These are phyloP conservation scores for Monomorium pharaonis DNA, from an alignment of 1,140 invertebrate genomes.

Conservation along the genomic window DNA sequence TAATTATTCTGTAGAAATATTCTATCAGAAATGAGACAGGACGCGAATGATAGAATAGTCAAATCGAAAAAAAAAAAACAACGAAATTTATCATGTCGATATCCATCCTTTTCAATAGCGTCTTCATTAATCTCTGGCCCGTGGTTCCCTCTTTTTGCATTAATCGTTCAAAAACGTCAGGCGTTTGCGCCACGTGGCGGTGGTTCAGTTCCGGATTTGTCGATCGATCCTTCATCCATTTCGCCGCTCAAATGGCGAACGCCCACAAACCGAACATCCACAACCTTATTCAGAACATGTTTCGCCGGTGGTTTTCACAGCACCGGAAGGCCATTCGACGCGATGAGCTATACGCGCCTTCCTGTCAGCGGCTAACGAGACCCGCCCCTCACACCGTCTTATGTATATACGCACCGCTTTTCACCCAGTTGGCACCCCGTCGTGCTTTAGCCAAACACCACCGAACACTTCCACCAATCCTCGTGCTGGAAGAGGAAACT, in stretches of 20 bases:
- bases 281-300: conserved; percentile 62
- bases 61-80: not conserved
- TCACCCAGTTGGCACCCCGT: conserved; percentile 63
- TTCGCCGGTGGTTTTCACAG: conserved; percentile 70
- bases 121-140: conserved; percentile 1
- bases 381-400: conserved; percentile 64
- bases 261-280: conserved; percentile 44
- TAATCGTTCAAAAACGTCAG: conserved; percentile 30
- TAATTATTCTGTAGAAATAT: not conserved
- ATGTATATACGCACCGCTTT: conserved; percentile 65
- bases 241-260: conserved; percentile 51
- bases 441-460: conserved; percentile 67
- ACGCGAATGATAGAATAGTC: not conserved
- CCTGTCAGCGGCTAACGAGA: conserved; percentile 80
- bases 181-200: conserved; percentile 49
- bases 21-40: not conserved
- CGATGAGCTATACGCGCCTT: conserved; percentile 73
- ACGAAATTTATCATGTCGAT: not conserved
- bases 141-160: conserved; percentile 6
- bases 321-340: conserved; percentile 76
- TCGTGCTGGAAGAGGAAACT: conserved; percentile 58
- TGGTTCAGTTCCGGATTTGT: not conserved
- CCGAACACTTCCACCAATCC: conserved; percentile 58
- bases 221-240: conserved; percentile 62
- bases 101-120: not conserved